Conservation (phyloP, 2,888 invertebrate species). For the Torymus auratus region DNA sequence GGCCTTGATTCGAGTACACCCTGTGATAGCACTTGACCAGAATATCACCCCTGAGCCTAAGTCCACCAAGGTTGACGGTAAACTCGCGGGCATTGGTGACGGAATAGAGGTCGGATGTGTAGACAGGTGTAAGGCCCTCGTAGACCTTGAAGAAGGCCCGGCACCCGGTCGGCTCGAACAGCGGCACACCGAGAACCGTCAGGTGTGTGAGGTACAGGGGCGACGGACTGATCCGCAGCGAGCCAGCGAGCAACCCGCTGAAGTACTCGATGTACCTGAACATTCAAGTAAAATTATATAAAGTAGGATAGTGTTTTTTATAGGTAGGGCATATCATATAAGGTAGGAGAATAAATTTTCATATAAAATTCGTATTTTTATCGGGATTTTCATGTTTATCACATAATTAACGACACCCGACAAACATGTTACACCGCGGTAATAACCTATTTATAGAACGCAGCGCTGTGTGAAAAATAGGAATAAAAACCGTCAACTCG, state of each 20-base stretch:
- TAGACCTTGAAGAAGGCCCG: constrained; percentile 90
- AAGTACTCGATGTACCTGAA: constrained; percentile 94
- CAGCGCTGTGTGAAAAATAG: too few species aligned
- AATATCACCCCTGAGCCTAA: constrained; percentile 90
- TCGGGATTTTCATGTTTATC: neutral
- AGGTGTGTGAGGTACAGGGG: constrained; percentile 92
- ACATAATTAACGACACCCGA: neutral
- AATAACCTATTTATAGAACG: too few species aligned
- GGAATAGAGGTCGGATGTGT: constrained; percentile 83
- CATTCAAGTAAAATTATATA: too few species aligned
- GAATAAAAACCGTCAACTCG: too few species aligned
- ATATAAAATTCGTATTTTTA: neutral
- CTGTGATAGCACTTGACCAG: constrained; percentile 93
- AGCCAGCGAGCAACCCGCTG: constrained; percentile 91
- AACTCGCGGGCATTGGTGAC: constrained; percentile 82
- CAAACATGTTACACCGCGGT: neutral
- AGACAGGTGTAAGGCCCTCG: constrained; percentile 93
- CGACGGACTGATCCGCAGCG: constrained; percentile 91
- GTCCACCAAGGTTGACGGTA: constrained; percentile 84
- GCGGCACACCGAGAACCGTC: constrained; percentile 89
- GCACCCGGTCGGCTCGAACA: constrained; percentile 83
- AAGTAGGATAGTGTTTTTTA: too few species aligned
- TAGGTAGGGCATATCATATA: too few species aligned
- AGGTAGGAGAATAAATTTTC: too few species aligned
- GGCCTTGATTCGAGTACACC: constrained; percentile 74